Conservation (phyloP, 2,113 vertebrate genomes). For the Xyliphius kryptos region DNA sequence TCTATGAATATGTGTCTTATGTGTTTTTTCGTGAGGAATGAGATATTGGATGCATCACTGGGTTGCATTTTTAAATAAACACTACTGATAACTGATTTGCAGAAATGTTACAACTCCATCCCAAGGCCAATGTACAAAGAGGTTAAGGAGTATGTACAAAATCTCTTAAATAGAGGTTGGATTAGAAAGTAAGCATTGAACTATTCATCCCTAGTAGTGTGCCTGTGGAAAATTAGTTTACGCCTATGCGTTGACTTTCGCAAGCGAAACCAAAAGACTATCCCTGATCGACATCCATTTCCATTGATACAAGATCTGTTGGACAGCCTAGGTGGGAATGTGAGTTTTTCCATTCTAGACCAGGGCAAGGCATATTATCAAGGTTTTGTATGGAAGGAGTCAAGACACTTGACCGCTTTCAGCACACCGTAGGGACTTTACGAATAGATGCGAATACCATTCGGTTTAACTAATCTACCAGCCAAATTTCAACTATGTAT, state of each 20-base stretch:
- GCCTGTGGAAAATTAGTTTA: too few relatives aligned
- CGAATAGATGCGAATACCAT: too few relatives aligned
- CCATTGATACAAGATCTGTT: neutral
- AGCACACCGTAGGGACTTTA: neutral
- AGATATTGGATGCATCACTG: neutral
- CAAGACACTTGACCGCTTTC: neutral
- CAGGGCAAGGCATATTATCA: neutral
- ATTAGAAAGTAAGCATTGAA: too few relatives aligned
- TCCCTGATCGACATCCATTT: neutral
- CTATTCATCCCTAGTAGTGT: too few relatives aligned
- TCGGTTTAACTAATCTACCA: neutral
- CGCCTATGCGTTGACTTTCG: too few relatives aligned
- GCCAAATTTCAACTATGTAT: neutral
- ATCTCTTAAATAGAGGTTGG: too few relatives aligned
- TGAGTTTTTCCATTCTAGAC: neutral
- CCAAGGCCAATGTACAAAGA: too few relatives aligned
- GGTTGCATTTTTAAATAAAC: neutral
- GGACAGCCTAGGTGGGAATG: neutral
- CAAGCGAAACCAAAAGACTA: neutral
- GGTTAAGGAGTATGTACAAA: too few relatives aligned
- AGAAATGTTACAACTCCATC: too few relatives aligned
- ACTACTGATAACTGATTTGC: too few relatives aligned
- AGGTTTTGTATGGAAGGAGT: neutral
- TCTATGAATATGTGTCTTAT: slow-evolving; percentile 9
- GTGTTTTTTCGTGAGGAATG: neutral